A percentile compares a stretch with the other conserved stretches of the same genome.
phyloP scores from a whole-genome alignment of 1,140 invertebrate genomes.

The Radopholus similis region DNA sequence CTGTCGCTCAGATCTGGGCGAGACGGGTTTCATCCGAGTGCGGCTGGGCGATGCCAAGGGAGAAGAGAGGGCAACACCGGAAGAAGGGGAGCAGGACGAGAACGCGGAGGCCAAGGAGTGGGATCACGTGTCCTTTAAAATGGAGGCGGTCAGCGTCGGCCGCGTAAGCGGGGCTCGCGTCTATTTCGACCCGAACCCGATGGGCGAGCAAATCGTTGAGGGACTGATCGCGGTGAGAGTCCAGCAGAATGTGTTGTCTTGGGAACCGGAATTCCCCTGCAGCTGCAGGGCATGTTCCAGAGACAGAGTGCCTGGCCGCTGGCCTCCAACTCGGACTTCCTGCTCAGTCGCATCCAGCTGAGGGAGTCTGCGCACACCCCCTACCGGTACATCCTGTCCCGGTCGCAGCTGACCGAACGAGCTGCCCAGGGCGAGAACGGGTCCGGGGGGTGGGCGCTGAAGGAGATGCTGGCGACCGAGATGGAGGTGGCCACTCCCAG shows the following conservation, averaged over 20 bases:
- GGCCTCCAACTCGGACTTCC: slow-evolving; percentile 11
- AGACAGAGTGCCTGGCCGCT: slow-evolving; percentile 15
- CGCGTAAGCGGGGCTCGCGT: slow-evolving; percentile 32
- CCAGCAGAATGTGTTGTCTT: slow-evolving; percentile 11
- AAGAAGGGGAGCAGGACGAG: background rate
- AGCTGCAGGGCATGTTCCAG: slow-evolving; percentile 36
- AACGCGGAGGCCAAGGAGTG: background rate
- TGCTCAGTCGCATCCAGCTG: slow-evolving; percentile 27
- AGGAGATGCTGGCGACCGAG: slow-evolving; percentile 30
- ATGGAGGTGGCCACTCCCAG: slow-evolving; percentile 11
- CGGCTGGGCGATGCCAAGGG: background rate
- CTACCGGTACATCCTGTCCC: slow-evolving; percentile 34
- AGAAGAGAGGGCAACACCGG: background rate
- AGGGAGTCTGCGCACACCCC: slow-evolving; percentile 37
- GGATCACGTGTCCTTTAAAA: slow-evolving; percentile 38
- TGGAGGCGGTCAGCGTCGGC: slow-evolving; percentile 41
- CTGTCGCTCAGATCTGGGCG: slow-evolving; percentile 32
- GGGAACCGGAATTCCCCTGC: slow-evolving; percentile 32
- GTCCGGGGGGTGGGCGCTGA: slow-evolving; percentile 20
- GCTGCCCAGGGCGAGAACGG: background rate
- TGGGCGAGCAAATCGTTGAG: slow-evolving; percentile 21
- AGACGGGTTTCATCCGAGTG: slow-evolving; percentile 34
- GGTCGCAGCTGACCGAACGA: slow-evolving; percentile 12
- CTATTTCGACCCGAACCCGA: slow-evolving; percentile 31
- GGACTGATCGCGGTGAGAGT: slow-evolving; percentile 20